Conservation (phyloP, 2,797 vertebrate species). For the Typhlichthys subterraneus region DNA sequence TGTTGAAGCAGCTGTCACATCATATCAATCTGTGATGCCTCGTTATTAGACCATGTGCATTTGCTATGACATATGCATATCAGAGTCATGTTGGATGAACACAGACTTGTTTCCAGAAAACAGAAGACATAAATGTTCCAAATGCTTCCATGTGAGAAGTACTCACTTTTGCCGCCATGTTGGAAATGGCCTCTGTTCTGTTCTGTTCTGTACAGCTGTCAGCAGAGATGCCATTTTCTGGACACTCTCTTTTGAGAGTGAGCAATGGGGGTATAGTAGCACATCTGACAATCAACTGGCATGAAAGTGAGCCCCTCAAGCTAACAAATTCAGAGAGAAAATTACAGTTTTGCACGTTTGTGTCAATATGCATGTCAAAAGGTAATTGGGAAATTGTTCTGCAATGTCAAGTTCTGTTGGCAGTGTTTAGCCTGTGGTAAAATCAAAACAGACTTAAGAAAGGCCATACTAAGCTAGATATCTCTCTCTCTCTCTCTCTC, state of each 20-base stretch:
- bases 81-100: background rate
- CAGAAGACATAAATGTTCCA: background rate
- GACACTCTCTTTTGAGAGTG: constrained; percentile 60
- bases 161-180: constrained; percentile 28
- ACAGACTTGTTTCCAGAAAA: background rate
- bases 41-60: background rate
- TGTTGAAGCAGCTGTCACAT: constrained; percentile 44
- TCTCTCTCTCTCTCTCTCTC: constrained; percentile 38
- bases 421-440: constrained; percentile 78
- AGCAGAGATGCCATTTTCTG: constrained; percentile 51
- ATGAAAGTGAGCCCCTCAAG: constrained; percentile 78
- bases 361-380: constrained; percentile 83
- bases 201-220: constrained; percentile 42
- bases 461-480: constrained; percentile 66
- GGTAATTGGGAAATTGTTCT: constrained; percentile 82
- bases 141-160: constrained; percentile 5
- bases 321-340: constrained; percentile 80
- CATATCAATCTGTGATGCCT: constrained; percentile 35
- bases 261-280: constrained; percentile 65
- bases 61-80: background rate
- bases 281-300: constrained; percentile 77
- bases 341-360: constrained; percentile 80
- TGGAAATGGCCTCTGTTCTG: constrained; percentile 35
- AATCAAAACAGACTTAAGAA: constrained; percentile 71
- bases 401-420: constrained; percentile 79